Conservation (phyloP, 1,140 invertebrate genomes). For the Mylabris phalerata region DNA sequence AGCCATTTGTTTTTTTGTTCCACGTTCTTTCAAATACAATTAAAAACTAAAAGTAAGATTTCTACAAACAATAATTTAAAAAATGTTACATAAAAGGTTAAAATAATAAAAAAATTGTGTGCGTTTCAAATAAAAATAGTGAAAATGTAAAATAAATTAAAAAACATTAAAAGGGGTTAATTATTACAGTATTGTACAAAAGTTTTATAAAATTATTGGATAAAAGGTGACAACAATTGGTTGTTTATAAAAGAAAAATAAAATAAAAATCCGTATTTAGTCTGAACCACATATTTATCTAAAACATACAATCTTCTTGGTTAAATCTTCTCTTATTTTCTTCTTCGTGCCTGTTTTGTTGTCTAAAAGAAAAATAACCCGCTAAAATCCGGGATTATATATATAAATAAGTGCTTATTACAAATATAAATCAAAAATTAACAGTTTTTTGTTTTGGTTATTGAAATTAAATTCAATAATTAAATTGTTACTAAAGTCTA, state of each 20-base stretch:
- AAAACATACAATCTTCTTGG: constrained; percentile 24
- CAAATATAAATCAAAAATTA: constrained; percentile 8
- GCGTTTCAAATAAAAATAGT: no score
- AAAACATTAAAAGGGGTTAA: no score
- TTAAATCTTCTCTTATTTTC: constrained; percentile 11
- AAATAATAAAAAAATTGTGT: no score
- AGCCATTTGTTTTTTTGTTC: no score
- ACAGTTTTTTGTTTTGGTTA: constrained; percentile 8
- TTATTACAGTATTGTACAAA: no score
- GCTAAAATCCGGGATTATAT: no score
- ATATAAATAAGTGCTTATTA: not conserved
- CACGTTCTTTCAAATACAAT: no score
- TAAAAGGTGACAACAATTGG: constrained; percentile 4
- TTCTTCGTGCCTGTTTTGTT: constrained; percentile 4
- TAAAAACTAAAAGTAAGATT: no score
- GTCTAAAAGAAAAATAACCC: constrained; percentile 13
- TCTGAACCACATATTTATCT: constrained; percentile 21
- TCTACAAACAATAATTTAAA: no score
- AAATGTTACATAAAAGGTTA: no score
- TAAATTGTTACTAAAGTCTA: constrained; percentile 13
- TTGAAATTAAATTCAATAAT: constrained; percentile 5
- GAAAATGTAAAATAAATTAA: no score
- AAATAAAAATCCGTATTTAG: constrained; percentile 20
- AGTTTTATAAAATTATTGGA: not conserved
- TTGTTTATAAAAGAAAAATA: constrained; percentile 2